phyloP scores from a whole-genome alignment of 1,140 invertebrate species.

The Leucophenga varia region DNA sequence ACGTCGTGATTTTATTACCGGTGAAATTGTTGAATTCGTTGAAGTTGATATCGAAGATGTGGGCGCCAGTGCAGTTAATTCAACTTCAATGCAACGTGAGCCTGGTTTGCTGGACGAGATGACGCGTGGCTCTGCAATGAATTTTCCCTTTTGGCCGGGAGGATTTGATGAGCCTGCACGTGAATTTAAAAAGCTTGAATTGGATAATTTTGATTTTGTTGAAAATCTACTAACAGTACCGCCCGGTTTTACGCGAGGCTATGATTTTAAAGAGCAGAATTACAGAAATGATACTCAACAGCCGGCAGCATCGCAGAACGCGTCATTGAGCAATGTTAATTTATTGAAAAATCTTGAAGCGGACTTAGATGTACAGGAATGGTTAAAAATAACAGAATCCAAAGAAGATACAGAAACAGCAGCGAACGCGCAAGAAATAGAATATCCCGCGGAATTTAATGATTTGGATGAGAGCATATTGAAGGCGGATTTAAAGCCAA shows the following conservation, averaged over 20 bases:
- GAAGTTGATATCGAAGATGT: constrained; percentile 66
- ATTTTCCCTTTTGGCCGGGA: constrained; percentile 78
- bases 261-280: constrained; percentile 55
- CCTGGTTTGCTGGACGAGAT: constrained; percentile 61
- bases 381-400: constrained; percentile 36
- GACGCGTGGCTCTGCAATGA: constrained; percentile 69
- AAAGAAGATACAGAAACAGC: neutral
- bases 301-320: neutral
- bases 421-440: constrained; percentile 1
- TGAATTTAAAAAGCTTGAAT: constrained; percentile 37
- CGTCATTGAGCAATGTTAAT: constrained; percentile 28
- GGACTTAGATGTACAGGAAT: constrained; percentile 46
- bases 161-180: constrained; percentile 67
- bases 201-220: constrained; percentile 58
- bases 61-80: constrained; percentile 71
- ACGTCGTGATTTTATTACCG: constrained; percentile 70
- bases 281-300: neutral
- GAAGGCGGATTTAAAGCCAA: constrained; percentile 54
- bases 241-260: constrained; percentile 65
- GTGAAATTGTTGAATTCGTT: constrained; percentile 67
- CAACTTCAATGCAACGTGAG: constrained; percentile 70
- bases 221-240: constrained; percentile 64
- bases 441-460: constrained; percentile 29
- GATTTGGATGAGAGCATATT: constrained; percentile 50
- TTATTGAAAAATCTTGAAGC: constrained; percentile 42